Evolutionary conservation across 2,113 vertebrate species (phyloP).

Genomic region (Bubalus kerabau): DNA sequence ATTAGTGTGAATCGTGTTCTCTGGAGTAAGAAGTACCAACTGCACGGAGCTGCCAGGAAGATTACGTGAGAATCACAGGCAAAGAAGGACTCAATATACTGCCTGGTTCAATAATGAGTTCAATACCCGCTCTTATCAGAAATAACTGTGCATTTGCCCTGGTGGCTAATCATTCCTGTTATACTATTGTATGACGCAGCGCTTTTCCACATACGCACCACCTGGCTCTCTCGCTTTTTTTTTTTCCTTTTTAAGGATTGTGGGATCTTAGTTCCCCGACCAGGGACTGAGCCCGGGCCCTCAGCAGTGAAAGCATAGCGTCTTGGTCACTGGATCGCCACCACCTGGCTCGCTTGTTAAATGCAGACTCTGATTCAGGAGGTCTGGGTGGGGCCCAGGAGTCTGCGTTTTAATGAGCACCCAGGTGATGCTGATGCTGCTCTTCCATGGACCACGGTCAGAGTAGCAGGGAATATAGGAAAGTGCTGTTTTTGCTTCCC

Average conservation of each 20-base stretch:
- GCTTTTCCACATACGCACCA: neutral
- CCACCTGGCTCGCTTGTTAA: neutral
- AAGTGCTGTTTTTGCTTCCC: neutral
- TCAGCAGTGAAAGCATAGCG: neutral
- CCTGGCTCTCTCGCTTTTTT: neutral
- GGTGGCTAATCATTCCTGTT: neutral
- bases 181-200: neutral
- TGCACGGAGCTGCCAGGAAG: neutral
- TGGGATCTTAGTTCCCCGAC: neutral
- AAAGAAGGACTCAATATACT: neutral
- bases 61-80: neutral
- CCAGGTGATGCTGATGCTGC: neutral
- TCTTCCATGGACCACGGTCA: neutral
- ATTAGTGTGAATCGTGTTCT: too few relatives aligned
- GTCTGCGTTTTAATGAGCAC: neutral
- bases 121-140: neutral
- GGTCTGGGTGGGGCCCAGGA: neutral
- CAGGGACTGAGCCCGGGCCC: neutral
- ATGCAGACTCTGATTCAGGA: neutral
- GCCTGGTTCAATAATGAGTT: neutral
- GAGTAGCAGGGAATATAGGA: neutral
- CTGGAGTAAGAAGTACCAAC: rapidly evolving
- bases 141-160: rapidly evolving
- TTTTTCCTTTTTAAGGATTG: neutral
- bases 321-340: neutral